Evolutionary conservation across 2,888 invertebrate genomes (phyloP), one percentile per base, ranked within the genome.

Genomic region (Acronicta leporina): DNA sequence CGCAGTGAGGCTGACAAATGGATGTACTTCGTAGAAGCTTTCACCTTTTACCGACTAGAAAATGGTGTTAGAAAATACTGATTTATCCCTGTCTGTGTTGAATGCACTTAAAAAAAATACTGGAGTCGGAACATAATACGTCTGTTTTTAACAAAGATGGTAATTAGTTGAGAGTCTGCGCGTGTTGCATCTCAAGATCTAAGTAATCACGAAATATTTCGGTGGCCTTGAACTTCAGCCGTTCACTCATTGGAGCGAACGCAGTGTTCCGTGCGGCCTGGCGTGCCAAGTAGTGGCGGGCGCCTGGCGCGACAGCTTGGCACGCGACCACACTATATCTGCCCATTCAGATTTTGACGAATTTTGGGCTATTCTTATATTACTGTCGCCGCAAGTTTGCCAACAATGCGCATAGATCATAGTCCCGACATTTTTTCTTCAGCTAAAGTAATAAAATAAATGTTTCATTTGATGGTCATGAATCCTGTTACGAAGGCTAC

Each of bases 261-360:
- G 41, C 49, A 38, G 50, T 66, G 53, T 74, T 74, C 62, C 68
- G 65, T 63, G 30, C 27, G 44, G 50, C 52, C 49, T 41, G 42
- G 52, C 59, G 51, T 63, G 75, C 66, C 68, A 67, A 68, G 40
- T 51, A 68, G 44, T 51, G 45, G 47, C 61, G 49, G 62, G 79
- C 74, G 77, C 73, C 79, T 61, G 69, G 70, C 68, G 73, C 71
- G 63, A 53, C 44, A 25, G 52, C 16, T 82, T 82, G 84, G 84
- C 84, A 80, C 74, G 68, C 71, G 69, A 67, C 71, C 58, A 62
- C 50, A 44, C 45, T 54, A 63, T 73, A 69, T 79, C 67, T 76
- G 71, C 66, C 69, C 77, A 80, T 83, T 82, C 76, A 79, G 41
- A 63, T 78, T 79, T 77, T 59, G 67, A 69, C 72, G 69, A 75